Evolutionary conservation across 1,140 invertebrate genomes (phyloP).

Genomic region (Cotesia glomerata): DNA sequence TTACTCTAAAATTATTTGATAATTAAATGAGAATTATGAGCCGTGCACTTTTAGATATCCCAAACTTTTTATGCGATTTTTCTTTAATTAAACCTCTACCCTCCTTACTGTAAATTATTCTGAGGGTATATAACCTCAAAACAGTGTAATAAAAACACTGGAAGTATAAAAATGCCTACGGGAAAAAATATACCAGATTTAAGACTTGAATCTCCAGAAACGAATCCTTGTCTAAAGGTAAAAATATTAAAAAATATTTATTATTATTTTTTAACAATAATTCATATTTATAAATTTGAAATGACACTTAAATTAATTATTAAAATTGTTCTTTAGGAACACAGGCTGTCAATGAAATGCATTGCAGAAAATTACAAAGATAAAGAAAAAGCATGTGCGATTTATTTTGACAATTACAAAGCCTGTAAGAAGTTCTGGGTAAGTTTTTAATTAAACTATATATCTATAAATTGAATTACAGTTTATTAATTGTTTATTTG

Average conservation of each 20-base stretch:
- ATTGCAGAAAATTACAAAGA: slow-evolving; percentile 28
- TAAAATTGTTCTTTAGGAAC: slow-evolving; percentile 33
- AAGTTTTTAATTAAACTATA: slow-evolving; percentile 17
- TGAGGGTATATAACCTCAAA: neutral
- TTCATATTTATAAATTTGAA: no score
- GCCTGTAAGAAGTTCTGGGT: slow-evolving; percentile 45
- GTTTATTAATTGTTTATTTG: slow-evolving; percentile 12
- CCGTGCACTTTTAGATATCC: no score
- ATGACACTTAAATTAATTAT: neutral
- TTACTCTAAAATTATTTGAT: no score
- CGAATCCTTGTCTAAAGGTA: slow-evolving; percentile 42
- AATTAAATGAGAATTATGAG: no score
- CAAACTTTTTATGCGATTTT: no score
- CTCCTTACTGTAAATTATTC: no score
- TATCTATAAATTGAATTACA: slow-evolving; percentile 10
- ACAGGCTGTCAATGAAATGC: slow-evolving; percentile 30
- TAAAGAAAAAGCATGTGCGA: slow-evolving; percentile 14
- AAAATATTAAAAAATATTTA: neutral
- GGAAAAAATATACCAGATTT: slow-evolving; percentile 5
- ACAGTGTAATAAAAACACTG: neutral
- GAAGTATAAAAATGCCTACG: neutral
- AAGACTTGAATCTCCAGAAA: neutral
- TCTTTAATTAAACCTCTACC: no score
- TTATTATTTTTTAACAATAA: neutral
- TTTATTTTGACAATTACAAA: slow-evolving; percentile 40